Evolutionary conservation across 2,797 vertebrate species (phyloP), one percentile per base, ranked within the genome.

Genomic region (Coluber constrictor): DNA sequence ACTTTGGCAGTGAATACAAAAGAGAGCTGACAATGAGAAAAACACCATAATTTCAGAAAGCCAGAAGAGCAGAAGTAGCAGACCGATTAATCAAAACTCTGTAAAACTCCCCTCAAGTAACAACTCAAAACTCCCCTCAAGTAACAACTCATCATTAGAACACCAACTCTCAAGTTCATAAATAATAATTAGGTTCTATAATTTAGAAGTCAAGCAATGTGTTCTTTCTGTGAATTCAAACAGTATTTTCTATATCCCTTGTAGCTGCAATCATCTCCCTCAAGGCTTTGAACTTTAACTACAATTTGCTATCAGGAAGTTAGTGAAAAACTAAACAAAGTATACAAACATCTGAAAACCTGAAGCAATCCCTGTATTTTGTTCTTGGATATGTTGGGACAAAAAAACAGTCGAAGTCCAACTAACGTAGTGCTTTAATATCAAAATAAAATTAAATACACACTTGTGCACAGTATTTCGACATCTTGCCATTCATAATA

Each of bases 361-460:
- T 70, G 60, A 87, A 90, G 89, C 59, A 90, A 90, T 86, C 25
- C 15, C 74, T 94, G 93, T 94, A 94, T 96, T 94, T 94, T 96
- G 96, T 94, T 96, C 92, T 96, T 95, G 96, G 94, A 94, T 95
- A 93, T 94, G 95, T 57, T n/a, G 15, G 37, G n/a, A 32, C 63
- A n/a, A 95, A 96, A 94, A 95, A 55, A 87, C 20, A 95, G 89
- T 66, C 93, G 90, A 93, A 43, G 89, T 95, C 92, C 93, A 92
- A 37, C 91, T 93, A 96, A 89, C 7, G 93, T 43, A 93, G 70
- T 90, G 12, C 90, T 92, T 86, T 66, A 16, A 90, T 16, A 15
- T 66, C 89, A 47, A 70, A 92, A 91, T 37, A 90, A 87, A 60
- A 95, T 32, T 92, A 83, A 63, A 16, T 47, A 86, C 3, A 43